Evolutionary conservation across 1,140 invertebrate genomes (phyloP), one percentile per base, ranked within the genome.

Genomic region (Magallana gigas): DNA sequence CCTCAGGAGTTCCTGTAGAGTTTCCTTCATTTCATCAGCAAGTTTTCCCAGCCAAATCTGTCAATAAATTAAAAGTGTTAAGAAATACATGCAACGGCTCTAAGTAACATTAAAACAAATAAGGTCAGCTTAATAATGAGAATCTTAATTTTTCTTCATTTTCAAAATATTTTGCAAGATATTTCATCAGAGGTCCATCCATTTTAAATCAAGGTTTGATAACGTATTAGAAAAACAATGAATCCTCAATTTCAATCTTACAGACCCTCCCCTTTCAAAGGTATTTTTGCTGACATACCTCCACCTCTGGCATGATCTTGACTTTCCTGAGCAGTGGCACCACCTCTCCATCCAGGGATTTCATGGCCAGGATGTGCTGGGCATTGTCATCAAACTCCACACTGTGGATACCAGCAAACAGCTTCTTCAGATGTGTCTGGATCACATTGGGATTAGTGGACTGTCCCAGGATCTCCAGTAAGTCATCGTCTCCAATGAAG

Each of bases 401-500:
- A 85, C 91, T 96, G 91, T 96, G 92, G 85, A 99, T 97, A 4
- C 99, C 99, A 86, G 98, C 97, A 95, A 99, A 99, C 16, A 99
- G 95, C 95, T 99, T 99, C 92, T 98, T 98, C 90, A 99, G 95
- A 94, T 99, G 98, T 0, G 97, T 96, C 94, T 99, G 98, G 92
- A 99, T 97, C 0, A 99, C 97, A 84, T 96, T 96, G 83, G 97
- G 97, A 92, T 98, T 98, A 0, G 97, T 98, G 0, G 96, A 94
- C 94, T 98, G 98, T 0, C 98, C 98, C 0, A 99, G 95, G 84
- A 99, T 96, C 95, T 99, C 98, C 57, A 99, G 94, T 60, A 99
- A 95, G 95, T 99, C 98, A 93, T 99, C 98, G 93, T 99, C 98
- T 90, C 98, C 98, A 89, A 99, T 96, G 93, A 99, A 99, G 93